Conservation (phyloP, 2,113 vertebrate species). For the mouse (Mus musculus) region GRCm39 chr9:45012001-45012500, state of each 20-base stretch:
- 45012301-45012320: not conserved
- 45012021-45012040: slow-evolving; percentile 13
- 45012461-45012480: not conserved
- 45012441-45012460: slow-evolving; percentile 57
- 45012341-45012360: slow-evolving; percentile 61
- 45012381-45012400: slow-evolving; percentile 61
- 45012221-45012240: not conserved
- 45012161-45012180: not conserved
- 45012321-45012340: slow-evolving; percentile 38
- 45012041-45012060: not conserved
- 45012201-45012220: not conserved
- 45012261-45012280: not conserved
- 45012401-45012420: slow-evolving; percentile 61
- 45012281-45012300: slow-evolving; percentile 19
- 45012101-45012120: not conserved
- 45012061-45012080: not conserved
- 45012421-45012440: slow-evolving; percentile 30
- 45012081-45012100: not conserved
- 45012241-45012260: not conserved
- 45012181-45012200: not conserved
- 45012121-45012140: not conserved
- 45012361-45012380: slow-evolving; percentile 78
- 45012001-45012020: not conserved
- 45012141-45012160: too few relatives aligned
- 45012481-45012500: not conserved